Percentiles rank a stretch among this genome's conserved stretches.
Conservation (phyloP, 2,888 invertebrate species). For the Andrena minutula region DNA sequence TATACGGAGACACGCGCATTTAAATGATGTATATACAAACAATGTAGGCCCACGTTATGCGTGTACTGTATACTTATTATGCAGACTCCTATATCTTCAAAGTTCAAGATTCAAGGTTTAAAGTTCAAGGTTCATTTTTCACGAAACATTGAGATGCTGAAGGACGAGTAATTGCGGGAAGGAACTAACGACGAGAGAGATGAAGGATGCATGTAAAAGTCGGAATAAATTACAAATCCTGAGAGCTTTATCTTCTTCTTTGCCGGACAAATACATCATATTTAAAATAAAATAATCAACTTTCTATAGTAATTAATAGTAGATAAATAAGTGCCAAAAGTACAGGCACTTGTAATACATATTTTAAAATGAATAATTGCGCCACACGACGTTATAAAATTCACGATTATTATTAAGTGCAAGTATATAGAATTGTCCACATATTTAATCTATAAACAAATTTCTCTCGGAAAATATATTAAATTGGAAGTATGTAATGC, state of each 20-base stretch:
- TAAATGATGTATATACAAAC: neutral
- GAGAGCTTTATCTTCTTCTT: neutral
- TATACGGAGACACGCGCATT: slow-evolving; percentile 9
- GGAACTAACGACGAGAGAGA: slow-evolving; percentile 2
- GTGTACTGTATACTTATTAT: slow-evolving; percentile 24
- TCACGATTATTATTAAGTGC: too few species aligned
- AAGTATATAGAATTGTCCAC: too few species aligned
- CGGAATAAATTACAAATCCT: neutral
- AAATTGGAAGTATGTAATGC: too few species aligned
- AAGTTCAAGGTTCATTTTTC: slow-evolving; percentile 24
- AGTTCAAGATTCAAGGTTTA: slow-evolving; percentile 22
- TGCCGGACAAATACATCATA: too few species aligned
- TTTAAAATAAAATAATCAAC: too few species aligned
- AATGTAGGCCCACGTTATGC: neutral
- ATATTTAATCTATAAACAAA: too few species aligned
- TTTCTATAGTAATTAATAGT: too few species aligned
- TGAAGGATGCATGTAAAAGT: neutral
- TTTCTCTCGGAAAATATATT: too few species aligned
- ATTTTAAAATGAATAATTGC: too few species aligned
- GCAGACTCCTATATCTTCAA: slow-evolving; percentile 5
- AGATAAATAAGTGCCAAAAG: too few species aligned
- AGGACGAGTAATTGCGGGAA: slow-evolving; percentile 17
- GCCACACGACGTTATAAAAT: too few species aligned
- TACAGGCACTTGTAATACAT: too few species aligned
- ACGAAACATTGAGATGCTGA: slow-evolving; percentile 1